Base-by-base conservation (phyloP, 1,140 invertebrate species). In the Drosophila obscura region DNA sequence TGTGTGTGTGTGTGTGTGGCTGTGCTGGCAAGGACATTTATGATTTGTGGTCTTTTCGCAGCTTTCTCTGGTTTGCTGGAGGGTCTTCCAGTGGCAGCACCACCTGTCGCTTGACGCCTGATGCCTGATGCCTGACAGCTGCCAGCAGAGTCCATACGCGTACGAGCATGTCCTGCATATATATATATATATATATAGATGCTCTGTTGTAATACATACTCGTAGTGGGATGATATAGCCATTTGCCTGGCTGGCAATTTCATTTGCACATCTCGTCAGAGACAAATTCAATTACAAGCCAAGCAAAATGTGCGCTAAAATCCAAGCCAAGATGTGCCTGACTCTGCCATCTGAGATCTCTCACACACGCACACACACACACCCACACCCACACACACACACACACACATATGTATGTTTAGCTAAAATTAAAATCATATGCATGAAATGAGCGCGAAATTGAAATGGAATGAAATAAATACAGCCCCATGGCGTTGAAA, bases 401-500 rank as follows among this genome's bases (percentile, higher is more conserved):
- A 49, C n/a, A 13, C 48, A 11, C 57, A 56, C 35, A 62, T 53
- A 62, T 81, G 73, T 53, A 62, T 81, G 73, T 71, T 82, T 71
- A 68, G 71, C 65, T 63, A 77, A 87, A 87, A 87, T 87, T 88
- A 87, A 87, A 88, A 87, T 87, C 84, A 87, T 87, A 87, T 87
- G 83, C 83, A 88, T 87, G 83, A 87, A 87, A 87, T 87, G 79
- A 87, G 83, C 79, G 76, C 83, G 72, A 88, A 87, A 87, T 87
- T 83, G 83, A 80, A 87, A 88, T 83, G 83, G 68, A 88, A 87
- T 83, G 75, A 88, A 88, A 87, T 87, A 79, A 78, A 72, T 73
- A 67, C 74, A 62, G 51, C 52, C 11, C 35, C 35, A 50, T 31
- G 49, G 22, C 8, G 43, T 2, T 4, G 19, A 39, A 35, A 13